These are phyloP conservation scores for Nesoenas mayeri DNA, from an alignment of 2,113 vertebrate genomes.

Conservation along the genomic window DNA sequence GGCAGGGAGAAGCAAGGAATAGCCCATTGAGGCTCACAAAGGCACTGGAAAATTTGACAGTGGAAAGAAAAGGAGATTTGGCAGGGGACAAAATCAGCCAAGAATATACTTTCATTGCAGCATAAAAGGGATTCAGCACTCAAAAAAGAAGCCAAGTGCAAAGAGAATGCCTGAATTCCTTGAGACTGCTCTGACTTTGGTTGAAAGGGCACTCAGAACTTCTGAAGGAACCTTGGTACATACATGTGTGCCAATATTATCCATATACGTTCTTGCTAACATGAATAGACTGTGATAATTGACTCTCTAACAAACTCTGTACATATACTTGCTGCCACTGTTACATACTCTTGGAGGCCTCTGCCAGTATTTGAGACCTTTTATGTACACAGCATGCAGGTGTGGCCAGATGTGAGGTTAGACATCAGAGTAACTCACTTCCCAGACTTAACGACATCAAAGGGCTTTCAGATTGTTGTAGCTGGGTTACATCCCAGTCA, in stretches of 20 bases:
- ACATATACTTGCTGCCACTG: not conserved
- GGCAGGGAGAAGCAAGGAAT: not conserved
- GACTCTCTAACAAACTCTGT: not conserved
- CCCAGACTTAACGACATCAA: not conserved
- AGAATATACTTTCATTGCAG: not conserved
- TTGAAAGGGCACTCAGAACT: not conserved
- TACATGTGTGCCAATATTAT: fast-evolving
- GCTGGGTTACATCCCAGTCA: not conserved
- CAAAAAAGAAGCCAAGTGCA: not conserved
- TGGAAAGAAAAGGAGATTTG: not conserved
- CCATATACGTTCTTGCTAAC: not conserved
- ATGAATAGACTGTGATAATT: not conserved
- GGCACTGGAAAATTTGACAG: not conserved
- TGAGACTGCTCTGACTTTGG: not conserved
- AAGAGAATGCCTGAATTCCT: not conserved
- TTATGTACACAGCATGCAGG: not conserved
- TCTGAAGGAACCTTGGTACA: not conserved
- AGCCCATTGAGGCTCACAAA: not conserved
- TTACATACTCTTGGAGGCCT: not conserved
- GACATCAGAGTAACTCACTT: not conserved
- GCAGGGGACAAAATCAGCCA: not conserved
- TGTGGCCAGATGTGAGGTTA: not conserved
- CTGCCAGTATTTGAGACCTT: not conserved
- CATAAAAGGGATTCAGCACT: not conserved
- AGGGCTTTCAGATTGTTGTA: not conserved